Evolutionary conservation across 2,113 vertebrate species (phyloP), one percentile per base, ranked within the genome.

Genomic region (Ochotona princeps): DNA sequence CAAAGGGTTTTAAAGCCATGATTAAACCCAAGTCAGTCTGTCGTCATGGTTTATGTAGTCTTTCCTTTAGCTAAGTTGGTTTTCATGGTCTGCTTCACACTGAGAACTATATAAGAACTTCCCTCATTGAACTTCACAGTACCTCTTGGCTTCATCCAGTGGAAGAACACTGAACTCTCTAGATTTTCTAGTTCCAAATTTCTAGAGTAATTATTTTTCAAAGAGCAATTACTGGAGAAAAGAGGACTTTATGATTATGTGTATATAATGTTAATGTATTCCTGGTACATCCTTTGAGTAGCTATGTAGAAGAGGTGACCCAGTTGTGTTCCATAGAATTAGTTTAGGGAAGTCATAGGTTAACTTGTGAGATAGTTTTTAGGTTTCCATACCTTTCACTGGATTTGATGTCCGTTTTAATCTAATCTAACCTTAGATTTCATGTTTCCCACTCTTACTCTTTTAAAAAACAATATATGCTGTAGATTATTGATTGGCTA

Each of bases 11-110:
- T 74, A 92, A 92, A 94, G 83, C 60, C 85, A 63, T 57, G 60
- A 83, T 92, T 88, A 85, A 92, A 90, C 73, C 32, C 63, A 84
- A 38, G 38, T 87, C 80, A 61, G 49, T 83, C 70, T 92, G 49
- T 67, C 13, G 25, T 69, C 21, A 25, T 57, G 85, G 32, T 93
- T 83, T 73, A 89, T 61, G 51, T 73, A 15, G 54, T 49, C 6
- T 76, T 60, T 9, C 26, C 87, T 94, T 88, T 87, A 83, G 74
- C 38, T 81, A 63, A 79, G 75, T 65, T 66, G 38, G 28, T 69
- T 81, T 93, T 92, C 26, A 57, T 66, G 61, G 51, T 82, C n/a
- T 21, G 30, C 87, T 78, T 92, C 65, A 94, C 63, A 32, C 10
- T 73, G 35, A 92, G 78, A 7, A 67, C 72, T 85, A 78, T 78